These are phyloP conservation scores for Neelides sp. DNA, from an alignment of 1,140 invertebrate genomes.

Conservation along the genomic window DNA sequence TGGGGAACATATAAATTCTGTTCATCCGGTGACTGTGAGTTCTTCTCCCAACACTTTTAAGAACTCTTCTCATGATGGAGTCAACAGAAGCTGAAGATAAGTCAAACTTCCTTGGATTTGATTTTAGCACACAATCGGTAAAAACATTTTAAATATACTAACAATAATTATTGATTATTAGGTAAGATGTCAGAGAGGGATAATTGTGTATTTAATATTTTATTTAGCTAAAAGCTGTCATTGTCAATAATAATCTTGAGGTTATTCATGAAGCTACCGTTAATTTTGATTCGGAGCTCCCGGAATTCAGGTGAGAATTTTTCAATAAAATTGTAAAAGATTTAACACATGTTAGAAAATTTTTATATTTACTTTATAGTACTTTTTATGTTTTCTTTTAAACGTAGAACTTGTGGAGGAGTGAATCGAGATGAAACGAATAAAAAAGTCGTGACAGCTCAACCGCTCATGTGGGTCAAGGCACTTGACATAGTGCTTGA, in stretches of 20 bases:
- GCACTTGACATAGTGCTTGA: conserved; percentile 84
- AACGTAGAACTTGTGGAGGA: conserved; percentile 61
- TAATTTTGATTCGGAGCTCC: conserved; percentile 76
- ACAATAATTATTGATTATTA: conserved; percentile 2
- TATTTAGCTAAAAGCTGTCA: conserved; percentile 74
- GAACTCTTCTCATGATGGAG: too few relatives aligned
- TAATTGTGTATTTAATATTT: conserved; percentile 32
- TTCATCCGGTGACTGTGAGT: too few relatives aligned
- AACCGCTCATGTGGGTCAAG: conserved; percentile 87
- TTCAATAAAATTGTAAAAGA: neutral
- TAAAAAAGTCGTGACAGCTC: conserved; percentile 56
- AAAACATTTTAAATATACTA: conserved; percentile 14
- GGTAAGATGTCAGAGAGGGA: too few relatives aligned
- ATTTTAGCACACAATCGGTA: conserved; percentile 72
- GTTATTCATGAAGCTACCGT: conserved; percentile 66
- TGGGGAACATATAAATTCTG: too few relatives aligned
- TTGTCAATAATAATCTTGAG: conserved; percentile 60
- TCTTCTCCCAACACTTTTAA: too few relatives aligned
- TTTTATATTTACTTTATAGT: neutral
- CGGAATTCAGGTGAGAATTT: conserved; percentile 65
- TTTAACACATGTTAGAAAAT: neutral
- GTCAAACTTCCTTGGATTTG: conserved; percentile 51
- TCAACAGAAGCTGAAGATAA: neutral
- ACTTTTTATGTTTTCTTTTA: neutral
- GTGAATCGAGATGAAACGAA: conserved; percentile 48